phyloP scores from a whole-genome alignment of 2,888 invertebrate species.

The Pocota personata region DNA sequence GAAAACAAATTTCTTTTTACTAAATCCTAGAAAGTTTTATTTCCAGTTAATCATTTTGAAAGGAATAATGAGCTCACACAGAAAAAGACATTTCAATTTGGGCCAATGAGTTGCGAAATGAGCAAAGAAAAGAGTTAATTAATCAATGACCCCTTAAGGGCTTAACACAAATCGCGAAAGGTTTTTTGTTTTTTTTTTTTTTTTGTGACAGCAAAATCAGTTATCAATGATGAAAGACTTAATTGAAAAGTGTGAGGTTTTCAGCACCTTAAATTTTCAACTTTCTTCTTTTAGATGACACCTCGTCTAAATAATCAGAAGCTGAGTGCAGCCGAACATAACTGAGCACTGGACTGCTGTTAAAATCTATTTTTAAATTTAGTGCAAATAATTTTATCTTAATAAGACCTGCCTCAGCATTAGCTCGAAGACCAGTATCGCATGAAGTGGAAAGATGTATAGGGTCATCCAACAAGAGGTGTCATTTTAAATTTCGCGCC shows the following conservation, averaged over 20 bases:
- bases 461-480: too few relatives aligned
- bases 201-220: background rate
- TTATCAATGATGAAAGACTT: background rate
- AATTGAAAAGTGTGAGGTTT: background rate
- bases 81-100: constrained; percentile 34
- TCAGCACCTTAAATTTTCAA: too few relatives aligned
- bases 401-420: too few relatives aligned
- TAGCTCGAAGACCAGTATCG: too few relatives aligned
- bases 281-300: too few relatives aligned
- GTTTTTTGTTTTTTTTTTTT: background rate
- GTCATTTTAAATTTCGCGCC: too few relatives aligned
- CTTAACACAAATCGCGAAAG: background rate
- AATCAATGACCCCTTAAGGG: constrained; percentile 29
- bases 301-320: too few relatives aligned
- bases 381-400: too few relatives aligned
- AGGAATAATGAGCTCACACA: constrained; percentile 39
- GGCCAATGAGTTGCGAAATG: constrained; percentile 50
- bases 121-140: constrained; percentile 37
- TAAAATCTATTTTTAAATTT: too few relatives aligned
- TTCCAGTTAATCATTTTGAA: constrained; percentile 32
- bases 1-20: constrained; percentile 20
- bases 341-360: too few relatives aligned
- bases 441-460: too few relatives aligned
- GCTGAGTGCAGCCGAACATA: too few relatives aligned
- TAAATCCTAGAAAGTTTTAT: background rate